Base-by-base conservation (phyloP, 2,888 invertebrate genomes). In the Copidosoma aretas region DNA sequence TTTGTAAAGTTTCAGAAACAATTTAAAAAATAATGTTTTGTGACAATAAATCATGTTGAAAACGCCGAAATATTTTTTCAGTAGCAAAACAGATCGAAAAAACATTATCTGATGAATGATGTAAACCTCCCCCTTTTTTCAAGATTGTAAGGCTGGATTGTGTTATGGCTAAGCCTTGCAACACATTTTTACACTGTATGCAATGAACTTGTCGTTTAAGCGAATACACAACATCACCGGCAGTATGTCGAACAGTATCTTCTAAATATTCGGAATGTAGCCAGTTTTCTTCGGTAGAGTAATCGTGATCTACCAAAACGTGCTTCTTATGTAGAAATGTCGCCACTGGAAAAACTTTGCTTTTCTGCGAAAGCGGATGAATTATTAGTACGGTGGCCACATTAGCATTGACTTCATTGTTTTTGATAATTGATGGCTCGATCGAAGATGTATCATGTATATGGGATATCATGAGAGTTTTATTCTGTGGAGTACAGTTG, bases 91-190 rank as follows among this genome's bases (percentile, higher is more conserved):
- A 70, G 53, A 70, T 70, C 25, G 59, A 41, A 57, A 66, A 62
- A 1, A 65, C 70, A 52, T 70, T 62, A 66, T 32, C 8, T 32
- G 32, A 32, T 32, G 32, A 3, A 32, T 32, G 32, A 8, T 32
- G 32, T 32, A 32, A 56, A 12, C 67, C 67, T 24, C 70, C 70
- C n/a, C 66, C 49, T 63, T 70, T 70, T 70, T 64, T 70, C 41
- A 63, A 49, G 17, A 25, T 15, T 22, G 52, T 67, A 15, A 70
- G 60, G n/a, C 65, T 60, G 12, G 66, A 66, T 51, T 65, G 58
- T 41, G 19, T 61, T 64, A 24, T 65, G 15, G 54, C 15, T 10
- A 15, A 14, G n/a, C 54, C 22, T 19, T 15, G 22, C 54, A 54
- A 25, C 15, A 54, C 14, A 17, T 54, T 19, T 25, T 19, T 19